Evolutionary conservation across 2,113 vertebrate species (phyloP), one percentile per base, ranked within the genome.

Genomic region (Sinosuthora webbiana): DNA sequence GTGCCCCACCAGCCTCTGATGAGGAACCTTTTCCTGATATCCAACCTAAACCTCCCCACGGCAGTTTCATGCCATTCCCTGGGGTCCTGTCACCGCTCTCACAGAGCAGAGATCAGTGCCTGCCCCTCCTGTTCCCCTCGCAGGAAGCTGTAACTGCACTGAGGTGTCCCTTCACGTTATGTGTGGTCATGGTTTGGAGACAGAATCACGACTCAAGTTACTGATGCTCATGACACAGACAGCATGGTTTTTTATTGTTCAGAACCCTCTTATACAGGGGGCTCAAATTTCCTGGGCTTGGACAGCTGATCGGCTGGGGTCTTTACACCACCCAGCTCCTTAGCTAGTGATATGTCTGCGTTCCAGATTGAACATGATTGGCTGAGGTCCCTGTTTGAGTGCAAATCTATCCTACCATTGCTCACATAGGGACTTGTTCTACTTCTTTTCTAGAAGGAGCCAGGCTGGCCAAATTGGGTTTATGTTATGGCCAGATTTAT

Each of bases 111-210:
- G 31, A 5, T 33, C 37, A 19, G 17, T 2, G 22, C 14, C 52
- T 35, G 17, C 11, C 37, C 35, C 14, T 35, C 15, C 49, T 23
- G 19, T 2, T 11, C 59, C n/a, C 50, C 24, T 56, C 49, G 4
- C 1, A 14, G 35, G 23, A 12, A 10, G 25, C 0, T 33, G 33
- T 5, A 2, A 7, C 39, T 27, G 41, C 49, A 27, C 5, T 5
- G 28, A 15, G 28, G 6, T 10, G 9, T 63, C 21, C 10, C 22
- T 27, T 37, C 57, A 60, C 11, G 5, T 27, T 25, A 60, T 3
- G 15, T 17, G 23, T 11, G 2, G n/a, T 59, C 3, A 2, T 25
- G 37, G 15, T 24, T 12, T 60, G 35, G 24, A 37, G 15, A 18
- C 35, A 37, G 57, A 60, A 60, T 25, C 57, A 60, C 24, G 7